Base-by-base conservation (phyloP, 2,797 vertebrate genomes). In the Muscicapa comitata region DNA sequence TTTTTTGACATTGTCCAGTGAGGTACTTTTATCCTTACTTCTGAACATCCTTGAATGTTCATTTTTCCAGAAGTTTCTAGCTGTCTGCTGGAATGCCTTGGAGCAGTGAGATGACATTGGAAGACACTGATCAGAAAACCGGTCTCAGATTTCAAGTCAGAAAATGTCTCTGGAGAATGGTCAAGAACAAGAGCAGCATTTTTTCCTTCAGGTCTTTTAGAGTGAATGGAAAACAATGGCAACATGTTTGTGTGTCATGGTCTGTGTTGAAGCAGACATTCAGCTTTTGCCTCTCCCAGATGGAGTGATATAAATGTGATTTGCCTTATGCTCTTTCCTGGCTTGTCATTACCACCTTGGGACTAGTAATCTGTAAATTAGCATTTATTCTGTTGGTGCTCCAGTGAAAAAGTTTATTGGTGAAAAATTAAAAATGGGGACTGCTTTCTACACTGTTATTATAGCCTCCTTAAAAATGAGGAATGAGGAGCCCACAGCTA, bases 121-220 rank as follows among this genome's bases (percentile, higher is more conserved):
- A 57, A 86, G 84, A 75, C 28, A 88, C n/a, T 4, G 28, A 71
- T 86, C 62, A 38, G 65, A 81, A 62, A 87, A 43, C 24, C 67
- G 35, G 42, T n/a, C 79, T 84, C 55, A 55, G 66, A 91, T 94
- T 83, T 86, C 55, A 88, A 72, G 45, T 73, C 63, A 84, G 81
- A 47, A 89, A 86, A 63, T 37, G 61, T 31, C 40, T 91, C 70
- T 95, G 77, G 40, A 74, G 42, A 80, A 38, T 10, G 19, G 16
- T 90, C 11, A 76, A 88, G 57, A 63, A 48, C 61, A 92, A 95
- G 92, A 6, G 26, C 29, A 74, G 35, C 10, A 10, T 67, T 63
- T 83, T 93, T 94, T 78, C 76, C 61, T 84, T 89, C 61, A 63
- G 42, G 61, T 72, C 82, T 88, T 92, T 85, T 81, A 33, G 67